Percentiles rank a stretch among this genome's conserved stretches.
Conservation (phyloP, 2,113 vertebrate genomes). For the Peromyscus leucopus region DNA sequence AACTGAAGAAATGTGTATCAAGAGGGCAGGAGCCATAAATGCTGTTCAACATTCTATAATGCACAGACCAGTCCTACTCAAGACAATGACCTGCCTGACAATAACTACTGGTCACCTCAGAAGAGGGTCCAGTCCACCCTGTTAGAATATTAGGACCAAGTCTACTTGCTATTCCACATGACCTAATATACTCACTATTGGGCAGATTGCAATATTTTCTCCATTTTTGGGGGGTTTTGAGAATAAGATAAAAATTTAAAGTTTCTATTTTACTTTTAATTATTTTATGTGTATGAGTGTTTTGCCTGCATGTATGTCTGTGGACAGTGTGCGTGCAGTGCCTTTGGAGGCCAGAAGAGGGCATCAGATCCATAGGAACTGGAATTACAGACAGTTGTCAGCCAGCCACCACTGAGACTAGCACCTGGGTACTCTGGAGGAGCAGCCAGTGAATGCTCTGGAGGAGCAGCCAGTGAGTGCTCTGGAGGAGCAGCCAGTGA, state of each 20-base stretch:
- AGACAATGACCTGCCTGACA: background rate
- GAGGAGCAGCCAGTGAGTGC: too few species aligned
- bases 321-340: background rate
- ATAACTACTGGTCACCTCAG: constrained; percentile 26
- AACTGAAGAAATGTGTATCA: constrained; percentile 1
- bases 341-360: background rate
- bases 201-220: background rate
- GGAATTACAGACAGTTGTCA: background rate
- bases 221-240: background rate
- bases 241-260: background rate
- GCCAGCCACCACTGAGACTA: background rate
- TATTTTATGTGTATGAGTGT: background rate
- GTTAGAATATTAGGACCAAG: background rate
- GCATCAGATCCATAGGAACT: background rate
- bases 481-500: too few species aligned
- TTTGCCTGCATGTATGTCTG: background rate
- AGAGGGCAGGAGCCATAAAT: background rate
- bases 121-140: constrained; percentile 5
- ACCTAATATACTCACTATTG: constrained; percentile 16
- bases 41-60: background rate
- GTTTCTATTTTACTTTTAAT: background rate
- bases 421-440: background rate
- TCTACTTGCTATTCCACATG: background rate
- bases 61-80: background rate
- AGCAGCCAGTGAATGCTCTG: background rate